Percentiles rank a stretch among this genome's conserved stretches.
phyloP scores from a whole-genome alignment of 2,888 invertebrate genomes.

The Diplolepis rosae region DNA sequence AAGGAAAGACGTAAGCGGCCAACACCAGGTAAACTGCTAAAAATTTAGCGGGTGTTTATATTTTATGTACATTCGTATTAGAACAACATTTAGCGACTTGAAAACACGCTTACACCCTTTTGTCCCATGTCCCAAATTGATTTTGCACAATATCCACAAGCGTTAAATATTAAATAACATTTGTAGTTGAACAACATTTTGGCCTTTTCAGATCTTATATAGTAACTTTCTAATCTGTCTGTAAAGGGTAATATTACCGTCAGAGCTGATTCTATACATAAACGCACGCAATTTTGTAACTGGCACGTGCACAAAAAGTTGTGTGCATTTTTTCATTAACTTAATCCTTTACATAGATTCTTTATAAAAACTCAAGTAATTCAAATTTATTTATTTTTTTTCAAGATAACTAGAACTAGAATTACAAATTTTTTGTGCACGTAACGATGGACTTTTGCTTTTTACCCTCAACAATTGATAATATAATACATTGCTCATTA shows the following conservation, averaged over 20 bases:
- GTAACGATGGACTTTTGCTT: not conserved
- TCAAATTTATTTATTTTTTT: not conserved
- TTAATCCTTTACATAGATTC: no score
- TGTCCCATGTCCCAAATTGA: not conserved
- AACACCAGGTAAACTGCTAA: not conserved
- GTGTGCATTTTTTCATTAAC: not conserved
- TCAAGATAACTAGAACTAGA: not conserved
- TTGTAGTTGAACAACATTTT: slow-evolving; percentile 72
- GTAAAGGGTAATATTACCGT: slow-evolving; percentile 34
- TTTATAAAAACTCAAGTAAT: no score
- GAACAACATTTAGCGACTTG: not conserved
- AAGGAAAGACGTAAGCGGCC: not conserved
- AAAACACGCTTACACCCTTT: not conserved
- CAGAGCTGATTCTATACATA: slow-evolving; percentile 52
- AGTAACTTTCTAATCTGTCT: slow-evolving; percentile 49
- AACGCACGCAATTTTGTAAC: slow-evolving; percentile 50
- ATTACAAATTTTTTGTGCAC: slow-evolving; percentile 14
- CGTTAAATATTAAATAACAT: slow-evolving; percentile 54
- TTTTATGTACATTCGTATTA: not conserved
- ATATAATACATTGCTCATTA: slow-evolving; percentile 39
- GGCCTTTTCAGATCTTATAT: slow-evolving; percentile 68
- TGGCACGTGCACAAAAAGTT: slow-evolving; percentile 40
- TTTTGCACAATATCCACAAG: slow-evolving; percentile 35
- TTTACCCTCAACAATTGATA: slow-evolving; percentile 33
- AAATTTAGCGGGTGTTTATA: not conserved